Base-by-base conservation (phyloP, 2,888 invertebrate genomes). In the Drymonia ruficornis region DNA sequence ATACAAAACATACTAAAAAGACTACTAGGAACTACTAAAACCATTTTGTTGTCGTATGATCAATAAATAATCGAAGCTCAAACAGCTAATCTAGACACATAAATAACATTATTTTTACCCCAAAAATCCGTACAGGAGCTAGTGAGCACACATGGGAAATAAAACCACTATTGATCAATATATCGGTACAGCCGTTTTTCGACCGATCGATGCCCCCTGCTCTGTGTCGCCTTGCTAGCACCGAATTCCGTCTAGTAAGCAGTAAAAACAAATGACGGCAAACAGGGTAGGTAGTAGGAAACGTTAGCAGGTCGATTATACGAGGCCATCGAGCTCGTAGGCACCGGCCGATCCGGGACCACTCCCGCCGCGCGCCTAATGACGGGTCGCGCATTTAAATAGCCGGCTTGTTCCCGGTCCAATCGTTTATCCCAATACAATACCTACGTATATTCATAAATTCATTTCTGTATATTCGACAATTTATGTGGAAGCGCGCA, bases 371-470 rank as follows among this genome's bases (percentile, higher is more conserved):
- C 80, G 76, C 74, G 74, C 83, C 85, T 90, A 89, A 91, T 91
- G 89, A 89, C 84, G 87, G 87, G 85, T 83, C 84, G 82, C 84
- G 81, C 86, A 91, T 91, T 91, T 87, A 90, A 89, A 91, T 89
- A 83, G 83, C 84, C 84, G 83, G 78, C 76, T 86, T 56, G 58
- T 63, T 85, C 78, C 76, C 72, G 70, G 79, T 9, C 76, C 80
- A 77, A 86, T 84, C 83, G 80, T 68, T 72, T 83, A 80, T 82
- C 65, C 74, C 72, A 74, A 76, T 61, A 59, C 42, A 74, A 76
- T 61, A 57, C 19, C 42, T 43, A 43, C 56, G 55, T 53, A 76
- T 78, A 81, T 80, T 76, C 79, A 76, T 75, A 73, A 78, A 79
- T 80, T 79, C 72, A 76, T 80, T 80, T 67, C 65, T 73, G 76